phyloP scores from a whole-genome alignment of 1,140 invertebrate species.

The Eurosta solidaginis region DNA sequence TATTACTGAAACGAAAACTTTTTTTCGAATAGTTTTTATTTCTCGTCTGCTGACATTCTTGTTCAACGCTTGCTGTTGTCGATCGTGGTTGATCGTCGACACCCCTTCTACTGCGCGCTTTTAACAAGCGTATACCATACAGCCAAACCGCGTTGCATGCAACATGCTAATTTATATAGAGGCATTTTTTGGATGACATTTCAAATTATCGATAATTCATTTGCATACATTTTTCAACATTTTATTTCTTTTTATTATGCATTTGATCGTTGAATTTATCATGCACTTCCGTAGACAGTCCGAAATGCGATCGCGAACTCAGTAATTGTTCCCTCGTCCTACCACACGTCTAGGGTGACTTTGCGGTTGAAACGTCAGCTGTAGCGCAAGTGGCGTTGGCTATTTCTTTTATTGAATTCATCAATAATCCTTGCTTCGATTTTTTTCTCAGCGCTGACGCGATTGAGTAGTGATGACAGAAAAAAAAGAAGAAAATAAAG shows the following conservation, averaged over 20 bases:
- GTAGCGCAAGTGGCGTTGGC: neutral
- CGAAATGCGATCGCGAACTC: neutral
- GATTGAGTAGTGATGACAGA: too few relatives aligned
- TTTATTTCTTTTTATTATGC: neutral
- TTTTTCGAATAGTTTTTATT: too few relatives aligned
- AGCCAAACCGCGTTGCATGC: neutral
- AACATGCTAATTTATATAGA: neutral
- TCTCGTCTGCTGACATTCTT: too few relatives aligned
- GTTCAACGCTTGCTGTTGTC: too few relatives aligned
- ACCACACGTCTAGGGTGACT: neutral
- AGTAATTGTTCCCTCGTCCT: too few relatives aligned
- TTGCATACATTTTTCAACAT: neutral
- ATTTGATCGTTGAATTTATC: neutral
- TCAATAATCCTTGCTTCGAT: neutral
- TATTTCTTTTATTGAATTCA: neutral
- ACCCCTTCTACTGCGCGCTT: too few relatives aligned
- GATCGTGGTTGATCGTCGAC: too few relatives aligned
- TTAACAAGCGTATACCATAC: too few relatives aligned
- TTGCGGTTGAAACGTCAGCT: neutral
- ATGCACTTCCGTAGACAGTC: neutral
- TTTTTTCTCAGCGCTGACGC: neutral
- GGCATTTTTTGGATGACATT: conserved; percentile 11
- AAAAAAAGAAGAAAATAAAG: too few relatives aligned
- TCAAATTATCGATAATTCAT: conserved; percentile 6
- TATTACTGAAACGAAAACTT: too few relatives aligned